Percentiles rank a stretch among this genome's conserved stretches.
Evolutionary conservation across 2,888 invertebrate species (phyloP).

Genomic region (Crocallis elinguaria): DNA sequence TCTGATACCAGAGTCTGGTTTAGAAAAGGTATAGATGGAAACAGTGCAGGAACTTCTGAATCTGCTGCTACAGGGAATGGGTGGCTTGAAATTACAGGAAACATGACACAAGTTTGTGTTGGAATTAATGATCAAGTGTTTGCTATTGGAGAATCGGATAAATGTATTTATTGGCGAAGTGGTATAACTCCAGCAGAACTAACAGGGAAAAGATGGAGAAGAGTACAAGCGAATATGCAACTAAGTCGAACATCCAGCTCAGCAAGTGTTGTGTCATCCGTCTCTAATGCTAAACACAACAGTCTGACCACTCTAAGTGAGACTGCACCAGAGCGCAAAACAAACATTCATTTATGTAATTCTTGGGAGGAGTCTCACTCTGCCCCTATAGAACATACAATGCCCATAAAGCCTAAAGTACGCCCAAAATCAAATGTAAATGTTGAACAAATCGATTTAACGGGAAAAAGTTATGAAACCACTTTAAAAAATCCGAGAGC

Average conservation of each 20-base stretch:
- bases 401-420: slow-evolving; percentile 82
- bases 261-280: slow-evolving; percentile 88
- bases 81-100: slow-evolving; percentile 96
- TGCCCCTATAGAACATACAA: slow-evolving; percentile 89
- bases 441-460: slow-evolving; percentile 80
- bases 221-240: slow-evolving; percentile 91
- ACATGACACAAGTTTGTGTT: slow-evolving; percentile 93
- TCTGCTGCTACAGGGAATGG: slow-evolving; percentile 91
- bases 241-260: slow-evolving; percentile 93
- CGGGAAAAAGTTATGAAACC: slow-evolving; percentile 88
- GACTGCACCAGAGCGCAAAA: slow-evolving; percentile 67
- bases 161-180: slow-evolving; percentile 91
- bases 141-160: slow-evolving; percentile 93
- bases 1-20: slow-evolving; percentile 95
- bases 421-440: slow-evolving; percentile 64
- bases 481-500: slow-evolving; percentile 92
- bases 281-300: slow-evolving; percentile 87
- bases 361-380: slow-evolving; percentile 91
- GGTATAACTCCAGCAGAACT: slow-evolving; percentile 90
- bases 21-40: slow-evolving; percentile 89
- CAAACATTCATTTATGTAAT: slow-evolving; percentile 82
- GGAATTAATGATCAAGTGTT: slow-evolving; percentile 95
- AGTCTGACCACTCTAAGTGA: slow-evolving; percentile 85
- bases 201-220: slow-evolving; percentile 95
- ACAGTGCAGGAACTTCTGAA: slow-evolving; percentile 89